phyloP scores from a whole-genome alignment of 2,888 invertebrate genomes.

The Chrysodeixis includens region DNA sequence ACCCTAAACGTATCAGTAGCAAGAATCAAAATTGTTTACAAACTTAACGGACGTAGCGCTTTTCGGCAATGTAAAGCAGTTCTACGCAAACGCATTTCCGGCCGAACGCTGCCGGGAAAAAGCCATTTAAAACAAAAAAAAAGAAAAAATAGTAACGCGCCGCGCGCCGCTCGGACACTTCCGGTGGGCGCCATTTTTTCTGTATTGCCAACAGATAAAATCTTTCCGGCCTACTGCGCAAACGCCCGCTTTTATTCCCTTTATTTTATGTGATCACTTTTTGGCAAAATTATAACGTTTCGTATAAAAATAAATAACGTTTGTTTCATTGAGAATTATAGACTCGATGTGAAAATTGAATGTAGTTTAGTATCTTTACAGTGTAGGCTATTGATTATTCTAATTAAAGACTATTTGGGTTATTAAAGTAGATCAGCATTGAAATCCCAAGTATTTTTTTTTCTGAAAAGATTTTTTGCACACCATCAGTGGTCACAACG shows the following conservation, averaged over 20 bases:
- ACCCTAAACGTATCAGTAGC: slow-evolving; percentile 66
- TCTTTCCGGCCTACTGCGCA: slow-evolving; percentile 89
- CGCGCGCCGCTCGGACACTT: slow-evolving; percentile 89
- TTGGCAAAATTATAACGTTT: slow-evolving; percentile 78
- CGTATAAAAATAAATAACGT: slow-evolving; percentile 47
- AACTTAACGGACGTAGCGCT: slow-evolving; percentile 75
- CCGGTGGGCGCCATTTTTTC: slow-evolving; percentile 90
- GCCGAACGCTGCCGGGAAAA: slow-evolving; percentile 88
- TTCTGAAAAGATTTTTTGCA: too few relatives aligned
- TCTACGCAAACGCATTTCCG: slow-evolving; percentile 89
- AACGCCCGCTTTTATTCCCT: slow-evolving; percentile 84
- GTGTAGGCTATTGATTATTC: too few relatives aligned
- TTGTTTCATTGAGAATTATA: slow-evolving; percentile 34
- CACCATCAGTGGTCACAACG: too few relatives aligned
- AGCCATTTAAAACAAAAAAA: slow-evolving; percentile 89
- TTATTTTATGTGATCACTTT: slow-evolving; percentile 81
- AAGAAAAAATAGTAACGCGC: slow-evolving; percentile 87
- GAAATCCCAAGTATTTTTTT: too few relatives aligned
- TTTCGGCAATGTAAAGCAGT: slow-evolving; percentile 79
- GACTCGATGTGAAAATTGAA: slow-evolving; percentile 5
- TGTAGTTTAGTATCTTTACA: slow-evolving; percentile 3
- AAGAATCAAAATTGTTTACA: slow-evolving; percentile 79
- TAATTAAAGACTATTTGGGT: too few relatives aligned
- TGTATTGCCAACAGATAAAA: slow-evolving; percentile 90
- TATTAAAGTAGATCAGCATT: too few relatives aligned